Evolutionary conservation across 2,888 invertebrate species (phyloP), one percentile per base, ranked within the genome.

Genomic region (Rhagonycha fulva): DNA sequence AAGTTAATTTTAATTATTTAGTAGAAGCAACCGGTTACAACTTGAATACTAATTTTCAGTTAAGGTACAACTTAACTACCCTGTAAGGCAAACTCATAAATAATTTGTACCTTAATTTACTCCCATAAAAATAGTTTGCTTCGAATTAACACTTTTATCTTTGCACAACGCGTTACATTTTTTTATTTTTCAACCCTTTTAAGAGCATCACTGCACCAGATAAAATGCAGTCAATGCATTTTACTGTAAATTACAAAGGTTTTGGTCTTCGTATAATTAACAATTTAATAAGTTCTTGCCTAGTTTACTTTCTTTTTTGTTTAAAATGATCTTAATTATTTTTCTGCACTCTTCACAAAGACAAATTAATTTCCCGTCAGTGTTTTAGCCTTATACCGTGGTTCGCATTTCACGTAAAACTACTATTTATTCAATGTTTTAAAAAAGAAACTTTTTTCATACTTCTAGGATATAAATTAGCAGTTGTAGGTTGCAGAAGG

Each of bases 1-100:
- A 71, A 76, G 76, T 69, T 70, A 70, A 74, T 74, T 74, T 76
- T 76, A 76, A 76, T 68, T 73, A 74, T 76, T 76, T 62, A 74
- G 68, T 32, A 70, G 67, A 61, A 73, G 68, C 26, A 47, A 47
- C 60, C 69, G 30, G 14, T 32, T 32, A 47, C 69, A 23, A 19
- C 23, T 19, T 32, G 47, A 69, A 69, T 47, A 23, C 69, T 60
- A 70, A 61, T 70, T 61, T 61, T 24, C 26, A 24, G 61, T 60
- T 62, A 62, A 24, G 47, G 47, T 24, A 47, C 47, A 47, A 47
- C 47, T 47, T 47, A 47, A 47, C 47, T 47, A 47, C 47, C 47
- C 47, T 47, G 47, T 47, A 47, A 47, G 47, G 47, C 47, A 47
- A 47, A 47, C 47, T 47, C 47, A 47, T 47, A 47, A 47, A 47